These are phyloP conservation scores for Copidosoma aretas DNA, from an alignment of 2,888 invertebrate genomes.

Conservation along the genomic window DNA sequence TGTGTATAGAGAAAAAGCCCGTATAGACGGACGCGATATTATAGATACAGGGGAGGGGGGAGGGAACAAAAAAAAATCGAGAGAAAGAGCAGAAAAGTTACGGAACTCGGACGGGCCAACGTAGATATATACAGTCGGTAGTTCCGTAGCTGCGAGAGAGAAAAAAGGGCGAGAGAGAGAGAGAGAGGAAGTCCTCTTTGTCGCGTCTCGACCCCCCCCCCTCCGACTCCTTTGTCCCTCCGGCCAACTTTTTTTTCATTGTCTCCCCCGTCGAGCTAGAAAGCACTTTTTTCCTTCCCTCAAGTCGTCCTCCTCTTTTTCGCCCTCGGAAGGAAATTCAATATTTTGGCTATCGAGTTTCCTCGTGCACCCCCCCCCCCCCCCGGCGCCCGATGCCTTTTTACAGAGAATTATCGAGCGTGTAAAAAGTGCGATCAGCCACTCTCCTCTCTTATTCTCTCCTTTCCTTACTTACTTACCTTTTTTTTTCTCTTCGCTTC, in stretches of 20 bases:
- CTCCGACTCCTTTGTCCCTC: slow-evolving; percentile 32
- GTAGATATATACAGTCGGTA: background rate
- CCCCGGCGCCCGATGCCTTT: slow-evolving; percentile 8
- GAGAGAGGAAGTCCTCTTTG: slow-evolving; percentile 30
- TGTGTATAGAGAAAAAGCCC: background rate
- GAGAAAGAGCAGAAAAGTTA: slow-evolving; percentile 19
- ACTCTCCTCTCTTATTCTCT: background rate
- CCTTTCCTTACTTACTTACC: background rate
- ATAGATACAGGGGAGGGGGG: too few species aligned
- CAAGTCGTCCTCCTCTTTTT: slow-evolving; percentile 31
- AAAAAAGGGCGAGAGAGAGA: background rate
- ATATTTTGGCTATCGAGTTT: slow-evolving; percentile 58
- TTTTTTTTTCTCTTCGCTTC: slow-evolving; percentile 17
- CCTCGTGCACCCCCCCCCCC: slow-evolving; percentile 12
- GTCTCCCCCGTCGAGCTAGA: slow-evolving; percentile 19
- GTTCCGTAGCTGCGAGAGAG: slow-evolving; percentile 1
- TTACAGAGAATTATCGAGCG: slow-evolving; percentile 25
- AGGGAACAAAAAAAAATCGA: slow-evolving; percentile 3
- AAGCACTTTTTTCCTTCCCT: slow-evolving; percentile 11
- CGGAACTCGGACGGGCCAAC: slow-evolving; percentile 10
- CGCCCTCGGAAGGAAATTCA: slow-evolving; percentile 48
- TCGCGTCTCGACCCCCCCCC: slow-evolving; percentile 36
- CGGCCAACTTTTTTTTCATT: slow-evolving; percentile 28
- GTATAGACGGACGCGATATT: background rate
- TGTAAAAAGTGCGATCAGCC: background rate